Base-by-base conservation (phyloP, 1,140 invertebrate genomes). In the Drosophila ironensis region DNA sequence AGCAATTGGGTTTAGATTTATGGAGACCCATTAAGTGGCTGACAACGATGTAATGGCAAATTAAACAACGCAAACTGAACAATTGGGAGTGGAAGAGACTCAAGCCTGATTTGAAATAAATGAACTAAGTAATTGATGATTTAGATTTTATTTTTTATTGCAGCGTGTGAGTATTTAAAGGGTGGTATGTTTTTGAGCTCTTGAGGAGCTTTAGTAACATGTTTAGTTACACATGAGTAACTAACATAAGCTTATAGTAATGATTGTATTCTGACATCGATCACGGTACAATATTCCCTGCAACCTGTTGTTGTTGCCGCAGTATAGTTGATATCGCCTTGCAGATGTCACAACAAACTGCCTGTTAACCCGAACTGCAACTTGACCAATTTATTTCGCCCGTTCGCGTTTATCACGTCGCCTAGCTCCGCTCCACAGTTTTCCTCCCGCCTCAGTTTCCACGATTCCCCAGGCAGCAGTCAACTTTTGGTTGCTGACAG, bases 381-480 rank as follows among this genome's bases (percentile, higher is more conserved):
- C 53, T 67, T 78, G 73, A 52, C 52, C 69, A 84, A 78, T 84
- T 86, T 78, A 84, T 84, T 82, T 78, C n/a, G 70, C 37, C n/a
- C n/a, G n/a, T n/a, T n/a, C 52, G 38, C 63, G 48, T 67, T 77
- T 69, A 66, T 59, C 52, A 50, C 59, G 24, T 47, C 59, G 30
- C 30, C 59, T 40, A 37, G 45, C 40, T 35, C 33, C 14, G n/a
- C 5, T 4, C n/a, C 11, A 27, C 17, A 25, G 11, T 27, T 48
- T 47, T n/a, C 38, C 63, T 4, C 27, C 4, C 7, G 9, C n/a
- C n/a, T n/a, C n/a, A n/a, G n/a, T 8, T 28, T 17, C 38, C 19
- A 12, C 14, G 9, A 37, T 48, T 19, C 16, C 37, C 14, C 12
- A 24, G 24, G 46, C 14, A 4, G 20, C 33, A 3, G n/a, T n/a